Conservation (phyloP, 2,113 vertebrate species). For the Chamaetylas fuelleborni region DNA sequence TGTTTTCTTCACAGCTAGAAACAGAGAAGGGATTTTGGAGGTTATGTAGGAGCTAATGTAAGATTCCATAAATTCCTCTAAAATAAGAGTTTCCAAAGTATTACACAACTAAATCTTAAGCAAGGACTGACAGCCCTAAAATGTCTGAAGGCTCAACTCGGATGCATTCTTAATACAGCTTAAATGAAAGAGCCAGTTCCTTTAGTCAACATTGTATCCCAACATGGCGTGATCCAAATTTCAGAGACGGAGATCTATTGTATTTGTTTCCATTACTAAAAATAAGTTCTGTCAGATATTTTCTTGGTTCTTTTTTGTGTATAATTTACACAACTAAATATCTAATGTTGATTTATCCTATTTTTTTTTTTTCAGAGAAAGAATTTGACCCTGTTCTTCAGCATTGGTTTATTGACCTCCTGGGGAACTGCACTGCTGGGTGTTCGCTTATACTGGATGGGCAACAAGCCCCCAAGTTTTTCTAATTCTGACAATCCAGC, state of each 20-base stretch:
- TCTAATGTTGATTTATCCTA: neutral
- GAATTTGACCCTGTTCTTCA: conserved; percentile 84
- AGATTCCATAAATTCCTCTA: neutral
- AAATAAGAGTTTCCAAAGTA: neutral
- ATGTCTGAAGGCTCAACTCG: neutral
- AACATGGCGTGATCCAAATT: neutral
- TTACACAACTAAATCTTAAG: neutral
- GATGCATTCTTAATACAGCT: neutral
- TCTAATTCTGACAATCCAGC: conserved; percentile 99
- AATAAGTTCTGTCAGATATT: neutral
- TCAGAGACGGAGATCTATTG: neutral
- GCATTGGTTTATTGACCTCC: conserved; percentile 82
- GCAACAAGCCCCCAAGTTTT: conserved; percentile 98
- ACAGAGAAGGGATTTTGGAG: neutral
- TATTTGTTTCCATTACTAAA: neutral
- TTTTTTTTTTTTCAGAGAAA: conserved; percentile 78
- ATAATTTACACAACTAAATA: neutral
- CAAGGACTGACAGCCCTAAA: neutral
- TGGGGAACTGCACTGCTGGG: conserved; percentile 88
- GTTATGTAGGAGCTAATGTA: neutral
- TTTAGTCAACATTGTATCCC: neutral
- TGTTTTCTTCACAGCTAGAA: neutral
- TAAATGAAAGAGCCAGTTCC: neutral
- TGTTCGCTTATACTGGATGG: conserved; percentile 97
- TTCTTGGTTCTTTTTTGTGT: neutral